phyloP scores from a whole-genome alignment of 2,888 invertebrate species.

The Rotaria macrura region DNA sequence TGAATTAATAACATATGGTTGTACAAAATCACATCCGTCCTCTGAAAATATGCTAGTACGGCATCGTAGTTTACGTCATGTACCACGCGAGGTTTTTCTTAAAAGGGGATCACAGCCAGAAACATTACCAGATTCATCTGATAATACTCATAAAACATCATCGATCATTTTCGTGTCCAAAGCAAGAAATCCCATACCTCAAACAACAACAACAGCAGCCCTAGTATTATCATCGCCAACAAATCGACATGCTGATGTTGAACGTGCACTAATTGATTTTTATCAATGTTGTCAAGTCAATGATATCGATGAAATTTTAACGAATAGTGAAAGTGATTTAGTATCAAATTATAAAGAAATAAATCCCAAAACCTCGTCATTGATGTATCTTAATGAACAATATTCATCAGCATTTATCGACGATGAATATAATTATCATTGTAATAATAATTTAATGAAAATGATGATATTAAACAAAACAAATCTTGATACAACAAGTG shows the following conservation, averaged over 20 bases:
- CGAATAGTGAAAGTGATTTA: background rate
- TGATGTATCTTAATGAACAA: constrained; percentile 3
- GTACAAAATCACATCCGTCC: background rate
- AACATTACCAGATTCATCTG: background rate
- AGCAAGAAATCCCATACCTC: background rate
- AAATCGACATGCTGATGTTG: background rate
- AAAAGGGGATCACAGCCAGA: background rate
- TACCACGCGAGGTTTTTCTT: background rate
- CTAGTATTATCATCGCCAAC: background rate
- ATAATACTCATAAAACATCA: background rate
- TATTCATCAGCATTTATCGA: constrained; percentile 17
- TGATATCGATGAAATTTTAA: background rate
- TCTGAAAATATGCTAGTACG: background rate
- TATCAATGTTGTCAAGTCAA: constrained; percentile 1
- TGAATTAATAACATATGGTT: background rate
- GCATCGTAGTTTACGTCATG: background rate
- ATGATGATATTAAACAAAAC: background rate
- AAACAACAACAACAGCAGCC: background rate
- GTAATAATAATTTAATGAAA: background rate
- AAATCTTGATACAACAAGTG: background rate
- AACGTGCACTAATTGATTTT: constrained; percentile 5
- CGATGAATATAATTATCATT: background rate
- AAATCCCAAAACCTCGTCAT: background rate
- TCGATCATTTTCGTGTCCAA: background rate
- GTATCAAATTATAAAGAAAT: background rate